A percentile compares a stretch with the other conserved stretches of the same genome.
These are phyloP conservation scores for Noctua janthe DNA, from an alignment of 2,888 invertebrate genomes.

Conservation along the genomic window DNA sequence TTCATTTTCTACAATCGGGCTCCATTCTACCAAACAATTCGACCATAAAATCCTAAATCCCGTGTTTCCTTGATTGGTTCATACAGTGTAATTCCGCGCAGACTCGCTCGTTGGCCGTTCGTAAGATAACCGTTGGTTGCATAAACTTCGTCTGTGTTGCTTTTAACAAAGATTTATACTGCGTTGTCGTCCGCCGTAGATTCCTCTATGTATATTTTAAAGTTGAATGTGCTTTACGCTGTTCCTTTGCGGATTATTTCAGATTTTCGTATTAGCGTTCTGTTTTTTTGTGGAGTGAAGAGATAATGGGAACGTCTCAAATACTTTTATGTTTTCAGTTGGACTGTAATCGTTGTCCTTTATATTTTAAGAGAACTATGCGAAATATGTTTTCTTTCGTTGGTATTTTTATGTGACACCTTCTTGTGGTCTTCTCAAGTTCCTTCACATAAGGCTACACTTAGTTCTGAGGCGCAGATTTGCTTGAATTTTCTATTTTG, in stretches of 20 bases:
- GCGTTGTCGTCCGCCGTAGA: slow-evolving; percentile 69
- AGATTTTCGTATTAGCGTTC: slow-evolving; percentile 19
- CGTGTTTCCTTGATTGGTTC: slow-evolving; percentile 66
- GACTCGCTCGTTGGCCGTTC: slow-evolving; percentile 55
- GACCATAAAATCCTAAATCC: slow-evolving; percentile 64
- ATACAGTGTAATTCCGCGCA: slow-evolving; percentile 66
- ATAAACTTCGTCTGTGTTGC: slow-evolving; percentile 73
- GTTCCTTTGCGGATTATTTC: slow-evolving; percentile 41
- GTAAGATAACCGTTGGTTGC: slow-evolving; percentile 72
- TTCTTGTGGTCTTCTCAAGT: neutral
- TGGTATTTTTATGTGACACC: neutral
- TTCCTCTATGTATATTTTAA: slow-evolving; percentile 64
- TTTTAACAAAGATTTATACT: slow-evolving; percentile 81
- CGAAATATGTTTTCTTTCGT: neutral
- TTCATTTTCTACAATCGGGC: slow-evolving; percentile 53
- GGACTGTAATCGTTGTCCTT: neutral
- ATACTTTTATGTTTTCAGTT: neutral
- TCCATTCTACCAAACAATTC: slow-evolving; percentile 53
- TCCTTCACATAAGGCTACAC: neutral
- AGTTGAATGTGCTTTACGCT: slow-evolving; percentile 53
- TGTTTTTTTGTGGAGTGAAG: slow-evolving; percentile 16
- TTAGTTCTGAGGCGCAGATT: neutral
- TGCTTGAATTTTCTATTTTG: neutral
- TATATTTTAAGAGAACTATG: too few relatives aligned
- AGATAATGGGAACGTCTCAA: neutral